phyloP scores from a whole-genome alignment of 2,888 invertebrate species.

The Cremastinae sp. region DNA sequence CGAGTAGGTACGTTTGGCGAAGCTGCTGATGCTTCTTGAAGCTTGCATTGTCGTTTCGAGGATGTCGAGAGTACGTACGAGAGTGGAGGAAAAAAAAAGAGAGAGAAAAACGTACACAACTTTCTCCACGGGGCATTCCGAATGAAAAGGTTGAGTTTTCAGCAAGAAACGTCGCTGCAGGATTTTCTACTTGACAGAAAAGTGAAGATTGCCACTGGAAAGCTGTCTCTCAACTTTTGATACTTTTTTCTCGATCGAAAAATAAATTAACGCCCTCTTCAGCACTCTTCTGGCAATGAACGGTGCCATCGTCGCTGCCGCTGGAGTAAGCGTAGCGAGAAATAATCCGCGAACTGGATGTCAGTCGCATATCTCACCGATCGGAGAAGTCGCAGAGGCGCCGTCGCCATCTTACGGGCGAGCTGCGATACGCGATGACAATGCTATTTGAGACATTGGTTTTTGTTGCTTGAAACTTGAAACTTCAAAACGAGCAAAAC shows the following conservation, averaged over 20 bases:
- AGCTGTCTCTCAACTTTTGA: too few relatives aligned
- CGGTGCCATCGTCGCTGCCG: too few relatives aligned
- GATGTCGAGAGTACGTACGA: conserved; percentile 13
- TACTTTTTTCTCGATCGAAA: too few relatives aligned
- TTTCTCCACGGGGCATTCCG: conserved; percentile 4
- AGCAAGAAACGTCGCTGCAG: neutral
- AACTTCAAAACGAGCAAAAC: conserved; percentile 37
- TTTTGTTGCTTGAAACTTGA: conserved; percentile 31
- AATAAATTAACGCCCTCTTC: too few relatives aligned
- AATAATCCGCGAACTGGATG: too few relatives aligned
- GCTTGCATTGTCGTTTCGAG: conserved; percentile 39
- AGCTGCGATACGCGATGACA: too few relatives aligned
- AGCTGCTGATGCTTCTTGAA: conserved; percentile 30
- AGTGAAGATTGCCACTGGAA: neutral
- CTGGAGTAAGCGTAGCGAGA: too few relatives aligned
- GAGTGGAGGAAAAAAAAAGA: too few relatives aligned
- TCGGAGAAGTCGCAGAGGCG: too few relatives aligned
- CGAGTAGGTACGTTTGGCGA: conserved; percentile 24
- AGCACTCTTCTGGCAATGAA: too few relatives aligned
- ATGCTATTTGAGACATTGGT: conserved; percentile 9
- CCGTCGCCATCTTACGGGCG: too few relatives aligned
- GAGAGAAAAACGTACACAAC: conserved; percentile 12
- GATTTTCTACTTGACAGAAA: neutral
- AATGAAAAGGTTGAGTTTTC: neutral
- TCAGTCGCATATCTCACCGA: too few relatives aligned